Percentiles rank a stretch among this genome's conserved stretches.
Evolutionary conservation across 2,113 vertebrate genomes (phyloP).

Genomic region (Phyllostomus hastatus): DNA sequence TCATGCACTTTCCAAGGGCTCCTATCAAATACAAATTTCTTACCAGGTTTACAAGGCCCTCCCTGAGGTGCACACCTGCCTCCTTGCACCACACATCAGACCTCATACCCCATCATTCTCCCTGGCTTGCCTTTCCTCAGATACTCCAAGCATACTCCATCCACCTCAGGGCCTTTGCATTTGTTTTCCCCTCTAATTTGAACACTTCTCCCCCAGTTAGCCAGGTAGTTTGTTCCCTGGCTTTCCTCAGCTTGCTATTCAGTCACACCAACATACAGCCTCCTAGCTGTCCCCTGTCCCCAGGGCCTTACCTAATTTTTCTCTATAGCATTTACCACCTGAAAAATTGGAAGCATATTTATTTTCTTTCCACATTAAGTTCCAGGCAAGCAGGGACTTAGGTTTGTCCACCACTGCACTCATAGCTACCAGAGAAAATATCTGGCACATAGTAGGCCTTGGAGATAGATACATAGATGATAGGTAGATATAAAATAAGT

Average conservation of each 20-base stretch:
- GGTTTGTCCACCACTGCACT: not conserved
- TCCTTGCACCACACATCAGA: not conserved
- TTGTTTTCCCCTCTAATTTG: not conserved
- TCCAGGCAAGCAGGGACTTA: not conserved
- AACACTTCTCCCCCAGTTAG: not conserved
- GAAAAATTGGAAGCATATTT: not conserved
- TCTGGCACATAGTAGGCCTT: not conserved
- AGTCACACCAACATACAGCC: not conserved
- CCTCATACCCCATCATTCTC: not conserved
- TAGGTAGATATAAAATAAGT: not conserved
- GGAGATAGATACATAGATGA: not conserved
- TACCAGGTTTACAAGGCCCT: not conserved
- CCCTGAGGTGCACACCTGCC: not conserved
- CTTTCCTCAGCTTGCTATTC: not conserved
- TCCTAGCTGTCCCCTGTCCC: fast-evolving
- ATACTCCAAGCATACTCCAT: not conserved
- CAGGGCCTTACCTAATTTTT: not conserved
- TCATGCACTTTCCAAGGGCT: not conserved
- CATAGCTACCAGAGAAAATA: not conserved
- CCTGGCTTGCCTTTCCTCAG: not conserved
- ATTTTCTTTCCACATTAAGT: not conserved
- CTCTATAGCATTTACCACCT: not conserved
- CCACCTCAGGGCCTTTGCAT: not conserved
- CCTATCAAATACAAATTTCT: not conserved
- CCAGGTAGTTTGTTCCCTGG: not conserved